These are phyloP conservation scores for Drosophila athabasca DNA, from an alignment of 1,140 invertebrate genomes.

Conservation along the genomic window DNA sequence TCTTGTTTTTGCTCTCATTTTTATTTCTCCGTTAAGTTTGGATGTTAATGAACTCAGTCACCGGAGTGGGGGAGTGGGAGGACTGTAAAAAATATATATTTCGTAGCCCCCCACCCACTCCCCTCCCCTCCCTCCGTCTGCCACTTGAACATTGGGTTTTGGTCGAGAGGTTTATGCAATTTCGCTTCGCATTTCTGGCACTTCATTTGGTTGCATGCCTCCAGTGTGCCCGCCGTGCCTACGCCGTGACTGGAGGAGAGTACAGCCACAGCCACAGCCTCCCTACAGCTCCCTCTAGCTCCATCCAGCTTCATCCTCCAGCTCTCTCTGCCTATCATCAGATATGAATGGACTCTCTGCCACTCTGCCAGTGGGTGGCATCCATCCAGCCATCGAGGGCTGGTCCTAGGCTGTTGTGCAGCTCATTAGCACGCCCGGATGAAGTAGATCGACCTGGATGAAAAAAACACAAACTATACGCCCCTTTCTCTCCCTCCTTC, in stretches of 20 bases:
- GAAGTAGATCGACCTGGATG: conserved; percentile 57
- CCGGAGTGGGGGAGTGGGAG: conserved; percentile 5
- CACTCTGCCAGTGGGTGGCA: conserved; percentile 16
- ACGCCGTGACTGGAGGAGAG: conserved; percentile 14
- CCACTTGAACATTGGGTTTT: conserved; percentile 43
- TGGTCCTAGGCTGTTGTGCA: conserved; percentile 16
- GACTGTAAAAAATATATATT: conserved; percentile 42
- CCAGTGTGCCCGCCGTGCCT: conserved; percentile 12
- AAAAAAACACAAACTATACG: conserved; percentile 23
- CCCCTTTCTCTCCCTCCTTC: neutral
- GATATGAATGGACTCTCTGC: conserved; percentile 44
- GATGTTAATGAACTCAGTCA: conserved; percentile 78
- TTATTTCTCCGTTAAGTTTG: conserved; percentile 40
- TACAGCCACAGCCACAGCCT: neutral
- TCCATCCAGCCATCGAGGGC: conserved; percentile 21
- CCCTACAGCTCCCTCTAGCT: no score
- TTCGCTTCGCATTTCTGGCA: conserved; percentile 78
- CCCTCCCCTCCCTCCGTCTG: neutral
- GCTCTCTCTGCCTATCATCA: conserved; percentile 27
- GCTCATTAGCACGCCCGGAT: conserved; percentile 59
- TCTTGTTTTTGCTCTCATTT: conserved; percentile 33
- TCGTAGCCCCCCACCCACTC: conserved; percentile 5
- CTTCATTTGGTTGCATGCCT: conserved; percentile 69
- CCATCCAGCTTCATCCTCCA: no score
- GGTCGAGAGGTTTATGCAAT: conserved; percentile 77